Conservation (phyloP, 2,888 invertebrate genomes). For the Idaea dimidiata region DNA sequence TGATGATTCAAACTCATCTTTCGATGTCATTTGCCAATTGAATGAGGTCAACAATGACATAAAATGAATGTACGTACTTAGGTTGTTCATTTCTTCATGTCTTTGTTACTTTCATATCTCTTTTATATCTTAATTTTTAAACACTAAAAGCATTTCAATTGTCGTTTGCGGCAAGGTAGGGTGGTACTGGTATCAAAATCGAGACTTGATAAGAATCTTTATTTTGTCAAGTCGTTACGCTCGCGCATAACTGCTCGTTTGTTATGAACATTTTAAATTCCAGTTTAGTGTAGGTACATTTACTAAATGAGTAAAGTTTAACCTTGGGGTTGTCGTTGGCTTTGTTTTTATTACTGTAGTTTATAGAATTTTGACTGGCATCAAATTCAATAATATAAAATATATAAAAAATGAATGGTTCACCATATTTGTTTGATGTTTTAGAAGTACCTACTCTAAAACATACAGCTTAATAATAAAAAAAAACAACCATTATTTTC, state of each 20-base stretch:
- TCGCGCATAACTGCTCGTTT: constrained; percentile 1
- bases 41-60: neutral
- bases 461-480: too few relatives aligned
- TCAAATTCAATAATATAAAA: neutral
- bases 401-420: too few relatives aligned
- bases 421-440: too few relatives aligned
- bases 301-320: neutral
- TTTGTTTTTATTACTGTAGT: neutral
- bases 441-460: too few relatives aligned
- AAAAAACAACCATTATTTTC: too few relatives aligned
- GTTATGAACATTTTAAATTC: neutral
- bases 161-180: neutral
- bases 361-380: neutral
- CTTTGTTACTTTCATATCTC: neutral
- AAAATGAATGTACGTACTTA: neutral
- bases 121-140: neutral
- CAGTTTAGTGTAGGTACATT: neutral
- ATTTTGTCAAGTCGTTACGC: neutral
- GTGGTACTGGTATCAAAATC: constrained; percentile 1
- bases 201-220: neutral
- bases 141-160: neutral
- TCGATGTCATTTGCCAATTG: neutral
- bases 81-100: neutral
- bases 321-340: neutral
- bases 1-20: neutral